Percentiles rank a stretch among this genome's conserved stretches.
Conservation (phyloP, 2,113 vertebrate genomes). For the Nesoenas mayeri region DNA sequence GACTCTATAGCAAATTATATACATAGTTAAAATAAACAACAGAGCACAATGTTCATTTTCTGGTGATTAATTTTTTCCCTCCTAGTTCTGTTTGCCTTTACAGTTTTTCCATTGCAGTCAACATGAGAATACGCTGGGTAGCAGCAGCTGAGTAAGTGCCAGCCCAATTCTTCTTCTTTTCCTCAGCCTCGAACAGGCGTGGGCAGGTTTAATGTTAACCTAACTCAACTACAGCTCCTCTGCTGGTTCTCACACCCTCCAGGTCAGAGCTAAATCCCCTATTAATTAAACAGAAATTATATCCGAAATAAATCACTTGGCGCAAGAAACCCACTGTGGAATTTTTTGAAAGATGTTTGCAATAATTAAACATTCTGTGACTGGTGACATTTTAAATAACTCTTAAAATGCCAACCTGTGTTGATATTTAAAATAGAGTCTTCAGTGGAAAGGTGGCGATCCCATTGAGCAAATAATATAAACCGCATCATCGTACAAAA, state of each 20-base stretch:
- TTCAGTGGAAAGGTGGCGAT: slow-evolving; percentile 38
- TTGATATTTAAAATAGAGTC: slow-evolving; percentile 67
- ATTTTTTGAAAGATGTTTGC: slow-evolving; percentile 77
- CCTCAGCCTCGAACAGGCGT: slow-evolving; percentile 53
- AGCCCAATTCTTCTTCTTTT: neutral
- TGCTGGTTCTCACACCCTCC: slow-evolving; percentile 74
- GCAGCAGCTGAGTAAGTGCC: slow-evolving; percentile 40
- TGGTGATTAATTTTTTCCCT: neutral
- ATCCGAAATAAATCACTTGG: slow-evolving; percentile 77
- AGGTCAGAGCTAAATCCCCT: slow-evolving; percentile 77
- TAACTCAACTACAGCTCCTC: slow-evolving; percentile 55
- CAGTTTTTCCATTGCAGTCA: slow-evolving; percentile 39
- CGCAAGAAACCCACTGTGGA: slow-evolving; percentile 71
- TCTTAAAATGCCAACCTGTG: slow-evolving; percentile 72
- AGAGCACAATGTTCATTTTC: slow-evolving; percentile 30
- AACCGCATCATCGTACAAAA: neutral
- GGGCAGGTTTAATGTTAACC: slow-evolving; percentile 64
- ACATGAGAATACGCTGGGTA: slow-evolving; percentile 17
- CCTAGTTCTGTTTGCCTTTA: slow-evolving; percentile 48
- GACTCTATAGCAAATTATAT: slow-evolving; percentile 39
- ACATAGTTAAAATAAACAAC: slow-evolving; percentile 59
- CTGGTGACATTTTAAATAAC: slow-evolving; percentile 79
- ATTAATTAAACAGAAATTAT: slow-evolving; percentile 85
- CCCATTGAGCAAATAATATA: slow-evolving; percentile 43
- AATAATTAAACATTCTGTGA: slow-evolving; percentile 80